These are phyloP conservation scores for Oplegnathus fasciatus DNA, from an alignment of 2,113 vertebrate genomes.

Conservation along the genomic window DNA sequence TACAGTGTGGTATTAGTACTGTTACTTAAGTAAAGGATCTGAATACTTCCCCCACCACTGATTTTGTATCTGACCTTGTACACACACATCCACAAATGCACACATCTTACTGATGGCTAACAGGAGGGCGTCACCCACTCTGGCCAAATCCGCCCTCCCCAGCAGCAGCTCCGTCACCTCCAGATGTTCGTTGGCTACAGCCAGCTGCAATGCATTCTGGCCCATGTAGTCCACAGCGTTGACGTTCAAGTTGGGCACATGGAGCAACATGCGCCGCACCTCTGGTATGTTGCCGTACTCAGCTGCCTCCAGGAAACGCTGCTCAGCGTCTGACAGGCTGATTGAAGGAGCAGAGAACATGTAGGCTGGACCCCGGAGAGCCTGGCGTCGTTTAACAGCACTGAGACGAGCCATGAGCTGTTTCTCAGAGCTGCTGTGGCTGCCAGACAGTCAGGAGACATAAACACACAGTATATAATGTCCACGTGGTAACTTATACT, in stretches of 20 bases:
- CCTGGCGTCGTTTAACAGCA: slow-evolving; percentile 91
- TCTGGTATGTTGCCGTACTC: slow-evolving; percentile 98
- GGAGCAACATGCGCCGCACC: slow-evolving; percentile 95
- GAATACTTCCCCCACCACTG: too few relatives aligned
- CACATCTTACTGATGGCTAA: slow-evolving; percentile 91
- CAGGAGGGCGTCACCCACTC: slow-evolving; percentile 95
- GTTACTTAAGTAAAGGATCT: too few relatives aligned
- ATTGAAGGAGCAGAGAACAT: slow-evolving; percentile 93
- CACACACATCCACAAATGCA: slow-evolving; percentile 5
- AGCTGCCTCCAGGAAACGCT: slow-evolving; percentile 95
- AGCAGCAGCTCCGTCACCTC: slow-evolving; percentile 96
- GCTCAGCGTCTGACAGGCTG: slow-evolving; percentile 91
- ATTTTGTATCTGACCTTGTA: background rate
- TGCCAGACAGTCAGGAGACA: slow-evolving; percentile 48
- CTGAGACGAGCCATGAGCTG: slow-evolving; percentile 88
- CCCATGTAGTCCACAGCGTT: slow-evolving; percentile 99
- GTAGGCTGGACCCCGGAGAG: slow-evolving; percentile 93
- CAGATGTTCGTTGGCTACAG: slow-evolving; percentile 95
- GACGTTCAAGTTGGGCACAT: slow-evolving; percentile 91
- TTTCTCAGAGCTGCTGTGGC: slow-evolving; percentile 83
- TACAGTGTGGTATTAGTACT: too few relatives aligned
- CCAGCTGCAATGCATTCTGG: slow-evolving; percentile 95
- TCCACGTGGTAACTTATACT: background rate
- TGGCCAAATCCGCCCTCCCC: slow-evolving; percentile 92
- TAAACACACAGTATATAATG: slow-evolving; percentile 25